These are phyloP conservation scores for Metridium senile DNA, from an alignment of 92 coral and sea anemone species.

Conservation along the genomic window DNA sequence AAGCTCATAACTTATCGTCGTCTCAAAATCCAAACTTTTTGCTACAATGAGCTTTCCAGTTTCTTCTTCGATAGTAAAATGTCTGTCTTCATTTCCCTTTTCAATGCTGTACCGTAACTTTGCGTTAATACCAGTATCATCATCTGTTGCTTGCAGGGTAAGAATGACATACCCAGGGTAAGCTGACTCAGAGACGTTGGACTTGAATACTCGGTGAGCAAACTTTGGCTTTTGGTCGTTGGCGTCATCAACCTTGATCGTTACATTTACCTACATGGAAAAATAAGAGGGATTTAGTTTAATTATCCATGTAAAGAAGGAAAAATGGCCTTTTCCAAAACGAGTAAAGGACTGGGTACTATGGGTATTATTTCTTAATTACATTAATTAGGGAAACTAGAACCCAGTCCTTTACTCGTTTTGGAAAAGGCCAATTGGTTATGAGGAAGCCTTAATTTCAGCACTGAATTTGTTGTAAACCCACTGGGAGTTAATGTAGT, in stretches of 20 bases:
- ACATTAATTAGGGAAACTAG: too few relatives aligned
- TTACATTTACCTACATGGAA: conserved; percentile 43
- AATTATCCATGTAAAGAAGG: not conserved
- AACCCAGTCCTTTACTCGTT: too few relatives aligned
- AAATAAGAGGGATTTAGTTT: not conserved
- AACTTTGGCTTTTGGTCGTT: conserved; percentile 92
- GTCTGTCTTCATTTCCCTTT: conserved; percentile 44
- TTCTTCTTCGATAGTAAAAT: conserved; percentile 66
- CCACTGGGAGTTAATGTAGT: too few relatives aligned
- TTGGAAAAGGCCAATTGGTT: too few relatives aligned
- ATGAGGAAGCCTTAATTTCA: too few relatives aligned
- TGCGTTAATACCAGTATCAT: conserved; percentile 78
- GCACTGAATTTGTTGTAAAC: too few relatives aligned
- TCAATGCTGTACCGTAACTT: conserved; percentile 64
- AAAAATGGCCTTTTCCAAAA: too few relatives aligned
- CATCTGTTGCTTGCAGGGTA: conserved; percentile 69
- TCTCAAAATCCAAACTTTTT: conserved; percentile 79
- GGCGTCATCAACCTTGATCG: conserved; percentile 72
- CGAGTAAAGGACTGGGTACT: too few relatives aligned
- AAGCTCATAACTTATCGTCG: conserved; percentile 49
- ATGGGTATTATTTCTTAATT: too few relatives aligned
- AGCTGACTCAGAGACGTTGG: conserved; percentile 76
- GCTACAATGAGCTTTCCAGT: conserved; percentile 78
- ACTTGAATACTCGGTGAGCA: conserved; percentile 42
- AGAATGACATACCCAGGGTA: conserved; percentile 52